These are phyloP conservation scores for Sternarchorhynchus goeldii DNA, from an alignment of 2,797 vertebrate genomes.

Conservation along the genomic window DNA sequence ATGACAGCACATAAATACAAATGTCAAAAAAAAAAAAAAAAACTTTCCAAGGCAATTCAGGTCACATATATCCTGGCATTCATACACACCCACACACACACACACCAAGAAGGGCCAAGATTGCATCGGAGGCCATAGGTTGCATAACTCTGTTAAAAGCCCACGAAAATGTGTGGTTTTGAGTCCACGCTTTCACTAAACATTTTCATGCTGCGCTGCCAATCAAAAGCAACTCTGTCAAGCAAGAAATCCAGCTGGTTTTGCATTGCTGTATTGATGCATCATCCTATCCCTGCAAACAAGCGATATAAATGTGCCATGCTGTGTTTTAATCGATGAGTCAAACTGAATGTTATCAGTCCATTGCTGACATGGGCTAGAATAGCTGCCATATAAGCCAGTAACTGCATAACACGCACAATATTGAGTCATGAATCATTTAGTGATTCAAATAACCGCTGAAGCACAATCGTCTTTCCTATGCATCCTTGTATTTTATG, in stretches of 20 bases:
- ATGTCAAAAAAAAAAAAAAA: constrained; percentile 10
- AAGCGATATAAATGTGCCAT: constrained; percentile 3
- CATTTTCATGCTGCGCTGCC: not conserved
- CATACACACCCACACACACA: not conserved
- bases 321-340: constrained; percentile 13
- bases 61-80: not conserved
- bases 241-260: not conserved
- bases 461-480: not conserved
- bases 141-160: constrained; percentile 1
- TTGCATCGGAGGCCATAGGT: not conserved
- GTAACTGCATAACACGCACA: constrained; percentile 12
- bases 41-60: not conserved
- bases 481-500: not conserved
- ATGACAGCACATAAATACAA: not conserved
- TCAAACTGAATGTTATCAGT: constrained; percentile 24
- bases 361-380: constrained; percentile 4
- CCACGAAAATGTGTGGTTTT: not conserved
- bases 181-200: not conserved
- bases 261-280: constrained; percentile 1
- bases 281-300: not conserved
- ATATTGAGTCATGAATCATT: constrained; percentile 44
- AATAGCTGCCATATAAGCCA: constrained; percentile 15
- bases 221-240: too few relatives aligned
- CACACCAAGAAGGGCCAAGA: not conserved
- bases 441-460: constrained; percentile 52